Conservation (phyloP, 2,113 vertebrate species). For the Notiomystis cincta region DNA sequence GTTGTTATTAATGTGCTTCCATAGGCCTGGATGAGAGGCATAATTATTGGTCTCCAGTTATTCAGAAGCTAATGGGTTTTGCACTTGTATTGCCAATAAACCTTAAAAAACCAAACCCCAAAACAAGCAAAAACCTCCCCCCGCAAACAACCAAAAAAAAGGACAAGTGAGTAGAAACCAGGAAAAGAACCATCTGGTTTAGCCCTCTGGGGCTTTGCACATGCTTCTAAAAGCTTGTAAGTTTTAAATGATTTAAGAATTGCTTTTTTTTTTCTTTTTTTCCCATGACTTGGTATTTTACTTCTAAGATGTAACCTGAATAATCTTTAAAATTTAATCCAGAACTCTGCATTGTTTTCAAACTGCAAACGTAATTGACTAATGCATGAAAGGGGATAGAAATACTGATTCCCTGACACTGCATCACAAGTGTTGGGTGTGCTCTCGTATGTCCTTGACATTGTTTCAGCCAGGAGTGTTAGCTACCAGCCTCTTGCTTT, state of each 20-base stretch:
- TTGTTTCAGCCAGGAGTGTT: background rate
- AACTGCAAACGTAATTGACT: background rate
- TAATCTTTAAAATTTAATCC: background rate
- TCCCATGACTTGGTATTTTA: background rate
- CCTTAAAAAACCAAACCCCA: background rate
- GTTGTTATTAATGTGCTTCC: background rate
- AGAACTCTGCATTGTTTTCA: background rate
- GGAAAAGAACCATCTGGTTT: background rate
- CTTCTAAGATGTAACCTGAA: background rate
- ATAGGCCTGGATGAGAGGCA: background rate
- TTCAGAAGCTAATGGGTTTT: background rate
- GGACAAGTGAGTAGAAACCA: background rate
- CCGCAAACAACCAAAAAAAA: background rate
- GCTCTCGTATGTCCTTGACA: background rate
- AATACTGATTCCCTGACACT: background rate
- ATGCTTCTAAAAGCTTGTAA: background rate
- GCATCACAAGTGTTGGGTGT: background rate
- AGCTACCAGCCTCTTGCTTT: background rate
- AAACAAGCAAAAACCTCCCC: rapidly evolving
- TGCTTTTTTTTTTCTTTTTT: background rate
- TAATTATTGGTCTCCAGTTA: background rate
- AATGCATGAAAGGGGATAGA: background rate
- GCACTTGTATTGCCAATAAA: background rate
- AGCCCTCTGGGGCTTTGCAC: background rate
- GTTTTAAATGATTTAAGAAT: background rate